Evolutionary conservation across 2,888 invertebrate species (phyloP).

Genomic region (Hololepta plana): DNA sequence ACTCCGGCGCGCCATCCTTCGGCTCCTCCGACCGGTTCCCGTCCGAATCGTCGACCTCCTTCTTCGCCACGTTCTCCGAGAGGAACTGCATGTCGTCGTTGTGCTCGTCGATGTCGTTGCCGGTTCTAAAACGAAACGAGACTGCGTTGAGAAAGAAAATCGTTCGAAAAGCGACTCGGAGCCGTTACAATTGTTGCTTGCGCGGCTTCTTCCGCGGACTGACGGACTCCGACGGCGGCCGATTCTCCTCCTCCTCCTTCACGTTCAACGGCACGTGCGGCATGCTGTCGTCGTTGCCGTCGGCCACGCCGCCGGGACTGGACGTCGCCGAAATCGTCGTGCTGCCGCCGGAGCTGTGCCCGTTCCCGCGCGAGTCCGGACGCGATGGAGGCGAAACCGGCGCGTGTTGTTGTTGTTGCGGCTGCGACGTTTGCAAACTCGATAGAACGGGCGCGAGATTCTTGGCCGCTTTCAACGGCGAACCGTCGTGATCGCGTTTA

Average conservation of each 20-base stretch:
- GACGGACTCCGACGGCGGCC: constrained; percentile 38
- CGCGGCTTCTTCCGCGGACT: constrained; percentile 82
- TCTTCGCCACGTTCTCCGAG: constrained; percentile 25
- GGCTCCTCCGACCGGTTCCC: constrained; percentile 22
- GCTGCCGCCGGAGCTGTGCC: constrained; percentile 42
- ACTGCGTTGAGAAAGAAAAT: constrained; percentile 1
- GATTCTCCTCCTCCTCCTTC: constrained; percentile 27
- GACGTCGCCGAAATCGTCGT: constrained; percentile 79
- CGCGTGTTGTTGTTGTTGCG: constrained; percentile 7
- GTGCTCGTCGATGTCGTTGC: constrained; percentile 33
- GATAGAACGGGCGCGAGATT: constrained; percentile 33
- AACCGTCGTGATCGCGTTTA: constrained; percentile 69
- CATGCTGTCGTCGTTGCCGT: constrained; percentile 32
- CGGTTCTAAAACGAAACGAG: constrained; percentile 25
- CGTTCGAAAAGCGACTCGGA: constrained; percentile 3
- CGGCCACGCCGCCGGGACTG: constrained; percentile 48
- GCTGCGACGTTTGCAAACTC: constrained; percentile 13
- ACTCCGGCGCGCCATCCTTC: constrained; percentile 22
- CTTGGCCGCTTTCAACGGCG: constrained; percentile 45
- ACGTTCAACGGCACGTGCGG: constrained; percentile 18
- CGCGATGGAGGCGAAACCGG: constrained; percentile 24
- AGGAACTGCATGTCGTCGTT: constrained; percentile 43
- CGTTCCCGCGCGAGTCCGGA: constrained; percentile 26
- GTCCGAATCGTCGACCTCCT: constrained; percentile 26
- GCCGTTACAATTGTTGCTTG: constrained; percentile 68